Conservation (phyloP, 2,113 vertebrate genomes). For the Atractosteus spatula region DNA sequence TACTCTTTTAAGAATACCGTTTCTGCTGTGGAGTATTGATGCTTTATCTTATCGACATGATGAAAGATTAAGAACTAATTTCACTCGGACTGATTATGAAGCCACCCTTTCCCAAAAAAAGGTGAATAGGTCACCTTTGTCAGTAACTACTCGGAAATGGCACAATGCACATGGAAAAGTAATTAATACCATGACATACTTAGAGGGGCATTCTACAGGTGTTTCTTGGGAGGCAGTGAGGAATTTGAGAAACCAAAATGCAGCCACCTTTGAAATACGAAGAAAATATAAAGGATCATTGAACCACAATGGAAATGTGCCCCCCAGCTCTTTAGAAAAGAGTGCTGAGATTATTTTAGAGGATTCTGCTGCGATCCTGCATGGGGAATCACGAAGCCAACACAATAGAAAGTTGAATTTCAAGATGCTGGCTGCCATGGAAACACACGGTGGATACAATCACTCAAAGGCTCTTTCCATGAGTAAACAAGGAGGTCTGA, state of each 20-base stretch:
- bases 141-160: conserved; percentile 38
- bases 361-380: conserved; percentile 39
- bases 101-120: conserved; percentile 26
- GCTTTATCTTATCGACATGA: conserved; percentile 41
- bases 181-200: conserved; percentile 5
- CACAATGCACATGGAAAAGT: conserved; percentile 16
- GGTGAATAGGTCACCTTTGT: conserved; percentile 25
- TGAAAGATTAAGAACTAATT: conserved; percentile 39
- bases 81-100: conserved; percentile 15
- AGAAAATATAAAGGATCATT: too few species aligned
- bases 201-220: conserved; percentile 56
- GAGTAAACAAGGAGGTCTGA: conserved; percentile 30
- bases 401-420: conserved; percentile 62
- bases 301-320: too few species aligned
- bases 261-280: conserved; percentile 29
- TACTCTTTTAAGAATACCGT: conserved; percentile 43
- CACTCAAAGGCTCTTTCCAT: conserved; percentile 48
- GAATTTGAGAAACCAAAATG: conserved; percentile 29
- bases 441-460: conserved; percentile 63
- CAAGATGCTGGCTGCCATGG: conserved; percentile 38
- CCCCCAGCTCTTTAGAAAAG: too few species aligned
- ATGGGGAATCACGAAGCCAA: conserved; percentile 43
- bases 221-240: conserved; percentile 29
- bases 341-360: background rate
- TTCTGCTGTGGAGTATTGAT: conserved; percentile 43